Conservation (phyloP, 1,140 invertebrate genomes). For the Drosophila willistoni region DNA sequence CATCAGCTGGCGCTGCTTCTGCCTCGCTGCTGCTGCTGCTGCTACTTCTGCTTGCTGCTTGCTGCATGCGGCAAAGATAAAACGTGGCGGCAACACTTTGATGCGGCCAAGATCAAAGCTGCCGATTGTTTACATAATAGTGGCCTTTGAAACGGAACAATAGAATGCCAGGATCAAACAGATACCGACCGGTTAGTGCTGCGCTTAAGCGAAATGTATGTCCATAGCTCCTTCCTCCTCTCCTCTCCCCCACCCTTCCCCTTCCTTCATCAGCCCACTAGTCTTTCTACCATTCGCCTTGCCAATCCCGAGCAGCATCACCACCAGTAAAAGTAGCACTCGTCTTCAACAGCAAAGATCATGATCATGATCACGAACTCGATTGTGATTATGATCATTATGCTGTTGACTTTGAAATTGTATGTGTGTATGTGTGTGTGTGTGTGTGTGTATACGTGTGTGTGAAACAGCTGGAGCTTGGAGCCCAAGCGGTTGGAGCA, state of each 20-base stretch:
- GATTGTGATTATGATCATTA: constrained; percentile 40
- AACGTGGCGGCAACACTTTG: constrained; percentile 81
- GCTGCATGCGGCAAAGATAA: constrained; percentile 78
- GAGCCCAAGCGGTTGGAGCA: constrained; percentile 29
- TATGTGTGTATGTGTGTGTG: constrained; percentile 35
- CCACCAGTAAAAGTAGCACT: constrained; percentile 57
- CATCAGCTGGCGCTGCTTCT: constrained; percentile 39
- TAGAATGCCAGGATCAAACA: constrained; percentile 83
- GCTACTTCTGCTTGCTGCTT: constrained; percentile 32
- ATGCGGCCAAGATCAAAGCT: constrained; percentile 83
- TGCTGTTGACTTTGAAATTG: constrained; percentile 50
- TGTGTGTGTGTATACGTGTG: constrained; percentile 30
- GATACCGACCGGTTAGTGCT: constrained; percentile 71
- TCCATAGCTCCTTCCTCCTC: constrained; percentile 43
- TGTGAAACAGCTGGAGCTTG: constrained; percentile 38
- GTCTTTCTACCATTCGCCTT: not conserved
- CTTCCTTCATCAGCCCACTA: not conserved
- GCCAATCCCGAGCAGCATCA: not conserved
- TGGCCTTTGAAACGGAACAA: constrained; percentile 84
- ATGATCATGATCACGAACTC: constrained; percentile 39
- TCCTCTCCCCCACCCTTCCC: constrained; percentile 29
- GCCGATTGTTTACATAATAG: constrained; percentile 84
- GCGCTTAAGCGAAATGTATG: constrained; percentile 78
- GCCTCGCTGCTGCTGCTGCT: constrained; percentile 41
- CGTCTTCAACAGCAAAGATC: constrained; percentile 29